Conservation (phyloP, 2,888 invertebrate genomes). For the Zhengitettix transpicula region DNA sequence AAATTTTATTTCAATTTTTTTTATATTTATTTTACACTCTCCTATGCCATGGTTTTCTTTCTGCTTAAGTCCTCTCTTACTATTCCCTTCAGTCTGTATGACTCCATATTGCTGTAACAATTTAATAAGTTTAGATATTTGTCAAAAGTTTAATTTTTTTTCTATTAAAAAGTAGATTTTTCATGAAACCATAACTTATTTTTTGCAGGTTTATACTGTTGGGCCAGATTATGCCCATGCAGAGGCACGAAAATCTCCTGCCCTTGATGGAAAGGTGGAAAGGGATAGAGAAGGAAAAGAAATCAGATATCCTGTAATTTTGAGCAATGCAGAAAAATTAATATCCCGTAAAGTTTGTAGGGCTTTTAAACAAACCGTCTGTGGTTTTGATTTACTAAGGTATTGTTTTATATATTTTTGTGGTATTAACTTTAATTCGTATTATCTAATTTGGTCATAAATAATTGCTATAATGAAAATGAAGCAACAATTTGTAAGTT, state of each 20-base stretch:
- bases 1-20: too few species aligned
- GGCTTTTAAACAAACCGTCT: constrained; percentile 95
- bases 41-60: too few species aligned
- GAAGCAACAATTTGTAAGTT: too few species aligned
- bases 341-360: constrained; percentile 95
- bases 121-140: neutral
- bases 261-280: constrained; percentile 95
- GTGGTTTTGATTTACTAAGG: constrained; percentile 93
- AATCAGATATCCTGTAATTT: constrained; percentile 94
- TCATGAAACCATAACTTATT: neutral
- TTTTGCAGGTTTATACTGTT: constrained; percentile 81
- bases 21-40: too few species aligned
- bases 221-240: constrained; percentile 99
- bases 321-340: constrained; percentile 92
- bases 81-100: too few species aligned
- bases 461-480: too few species aligned
- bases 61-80: too few species aligned
- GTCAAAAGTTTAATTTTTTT: neutral
- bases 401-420: constrained; percentile 21
- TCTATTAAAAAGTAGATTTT: neutral
- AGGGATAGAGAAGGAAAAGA: constrained; percentile 96
- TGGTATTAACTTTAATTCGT: neutral
- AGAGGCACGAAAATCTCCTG: constrained; percentile 96
- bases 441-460: too few species aligned
- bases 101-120: too few species aligned